Evolutionary conservation across 2,113 vertebrate genomes (phyloP), one percentile per base, ranked within the genome.

Genomic region (Oreochromis aureus): DNA sequence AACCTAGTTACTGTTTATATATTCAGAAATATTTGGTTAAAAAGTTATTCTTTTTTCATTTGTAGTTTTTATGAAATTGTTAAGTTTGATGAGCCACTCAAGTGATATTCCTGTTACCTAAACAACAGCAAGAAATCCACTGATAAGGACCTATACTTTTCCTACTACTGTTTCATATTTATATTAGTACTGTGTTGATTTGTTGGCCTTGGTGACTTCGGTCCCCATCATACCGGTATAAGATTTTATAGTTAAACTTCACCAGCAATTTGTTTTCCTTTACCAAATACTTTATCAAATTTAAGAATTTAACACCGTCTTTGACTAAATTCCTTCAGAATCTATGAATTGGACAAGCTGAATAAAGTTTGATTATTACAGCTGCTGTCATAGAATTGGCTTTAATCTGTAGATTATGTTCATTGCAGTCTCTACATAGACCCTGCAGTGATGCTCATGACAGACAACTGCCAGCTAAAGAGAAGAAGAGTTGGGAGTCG

Each of bases 401-500:
- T 34, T 78, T 78, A 53, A n/a, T 78, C 46, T 78, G 73, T 53
- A 78, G 73, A 53, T 53, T 78, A 78, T 78, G 46, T 53, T 78
- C 16, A 78, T 78, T 53, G 71, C 71, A 32, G 27, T 51, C 46
- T 78, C 46, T 22, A 73, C 10, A 24, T 54, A 48, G 58, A 18
- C 59, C 73, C 13, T 71, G 12, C 16, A 36, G 55, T 58, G 80
- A 73, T 81, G 32, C 80, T 76, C 58, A 53, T 91, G 89, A 94
- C 79, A 34, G 92, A 88, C 91, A 85, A 85, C 83, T 92, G 84
- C 85, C 83, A 88, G 78, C 63, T 54, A 24, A 81, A 79, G 59
- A 48, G n/a, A 81, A 89, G 24, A 61, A 36, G 41, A 78, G 39
- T 79, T 36, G 58, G 27, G 36, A 82, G 53, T 63, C 44, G 55